These are phyloP conservation scores for Ethmia dodecea DNA, from an alignment of 2,888 invertebrate species.

Conservation along the genomic window DNA sequence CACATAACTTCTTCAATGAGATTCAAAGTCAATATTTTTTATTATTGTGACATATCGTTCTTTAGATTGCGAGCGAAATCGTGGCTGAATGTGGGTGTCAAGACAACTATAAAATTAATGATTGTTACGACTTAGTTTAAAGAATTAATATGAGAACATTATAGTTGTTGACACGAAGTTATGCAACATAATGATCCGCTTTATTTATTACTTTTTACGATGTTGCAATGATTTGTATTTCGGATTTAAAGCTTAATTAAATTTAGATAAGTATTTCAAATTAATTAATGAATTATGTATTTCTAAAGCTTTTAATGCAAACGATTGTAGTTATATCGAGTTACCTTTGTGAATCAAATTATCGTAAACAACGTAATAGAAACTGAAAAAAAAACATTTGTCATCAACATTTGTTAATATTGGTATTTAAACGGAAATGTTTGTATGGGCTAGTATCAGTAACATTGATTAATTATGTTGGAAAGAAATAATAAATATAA, in stretches of 20 bases:
- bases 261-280: no score
- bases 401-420: no score
- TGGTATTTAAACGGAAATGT: no score
- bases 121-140: conserved; percentile 15
- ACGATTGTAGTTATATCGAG: no score
- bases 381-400: no score
- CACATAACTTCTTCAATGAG: conserved; percentile 1
- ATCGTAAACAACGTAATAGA: no score
- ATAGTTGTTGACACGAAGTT: conserved; percentile 22
- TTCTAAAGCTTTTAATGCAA: no score
- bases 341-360: no score
- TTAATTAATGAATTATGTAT: no score
- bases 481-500: no score
- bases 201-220: conserved; percentile 13
- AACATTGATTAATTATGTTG: no score
- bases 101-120: conserved; percentile 26
- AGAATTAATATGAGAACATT: conserved; percentile 23
- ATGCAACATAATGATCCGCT: conserved; percentile 20
- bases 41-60: conserved; percentile 32
- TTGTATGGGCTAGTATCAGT: no score
- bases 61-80: conserved; percentile 30
- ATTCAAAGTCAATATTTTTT: conserved; percentile 23
- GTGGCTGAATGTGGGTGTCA: conserved; percentile 33
- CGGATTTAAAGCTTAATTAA: conserved; percentile 6
- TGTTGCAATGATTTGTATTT: conserved; percentile 17